These are phyloP conservation scores for Coptotermes formosanus DNA, from an alignment of 1,140 invertebrate species.

Conservation along the genomic window DNA sequence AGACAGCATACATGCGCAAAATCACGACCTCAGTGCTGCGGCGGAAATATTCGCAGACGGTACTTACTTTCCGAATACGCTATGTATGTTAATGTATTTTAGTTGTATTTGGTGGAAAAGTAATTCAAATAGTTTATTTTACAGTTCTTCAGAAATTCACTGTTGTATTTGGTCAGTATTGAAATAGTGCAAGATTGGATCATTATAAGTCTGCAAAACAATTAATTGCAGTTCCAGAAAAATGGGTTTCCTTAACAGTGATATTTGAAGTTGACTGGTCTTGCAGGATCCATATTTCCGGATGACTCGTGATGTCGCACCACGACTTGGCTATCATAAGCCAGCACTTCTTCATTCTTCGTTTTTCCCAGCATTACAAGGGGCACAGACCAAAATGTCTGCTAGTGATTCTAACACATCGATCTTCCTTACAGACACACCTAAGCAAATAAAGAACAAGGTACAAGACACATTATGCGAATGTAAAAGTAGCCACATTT, in stretches of 20 bases:
- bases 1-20: too few species aligned
- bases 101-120: too few species aligned
- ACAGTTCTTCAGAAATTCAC: too few species aligned
- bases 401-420: conserved; percentile 92
- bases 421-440: conserved; percentile 91
- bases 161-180: not conserved
- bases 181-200: not conserved
- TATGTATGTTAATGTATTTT: too few species aligned
- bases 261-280: not conserved
- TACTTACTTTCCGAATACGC: too few species aligned
- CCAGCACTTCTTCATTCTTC: conserved; percentile 92
- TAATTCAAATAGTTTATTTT: too few species aligned
- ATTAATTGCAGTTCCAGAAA: not conserved
- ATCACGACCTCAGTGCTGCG: too few species aligned
- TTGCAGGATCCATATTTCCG: conserved; percentile 93
- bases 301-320: conserved; percentile 97
- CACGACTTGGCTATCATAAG: conserved; percentile 81
- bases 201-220: not conserved
- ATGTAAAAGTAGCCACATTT: too few species aligned
- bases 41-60: too few species aligned
- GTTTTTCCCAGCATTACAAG: conserved; percentile 96
- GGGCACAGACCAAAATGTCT: conserved; percentile 97
- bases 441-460: conserved; percentile 98
- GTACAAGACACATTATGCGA: conserved; percentile 44
- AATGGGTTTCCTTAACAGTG: not conserved